Evolutionary conservation across 2,888 invertebrate genomes (phyloP).

Genomic region (Stenchaetothrips biformis): DNA sequence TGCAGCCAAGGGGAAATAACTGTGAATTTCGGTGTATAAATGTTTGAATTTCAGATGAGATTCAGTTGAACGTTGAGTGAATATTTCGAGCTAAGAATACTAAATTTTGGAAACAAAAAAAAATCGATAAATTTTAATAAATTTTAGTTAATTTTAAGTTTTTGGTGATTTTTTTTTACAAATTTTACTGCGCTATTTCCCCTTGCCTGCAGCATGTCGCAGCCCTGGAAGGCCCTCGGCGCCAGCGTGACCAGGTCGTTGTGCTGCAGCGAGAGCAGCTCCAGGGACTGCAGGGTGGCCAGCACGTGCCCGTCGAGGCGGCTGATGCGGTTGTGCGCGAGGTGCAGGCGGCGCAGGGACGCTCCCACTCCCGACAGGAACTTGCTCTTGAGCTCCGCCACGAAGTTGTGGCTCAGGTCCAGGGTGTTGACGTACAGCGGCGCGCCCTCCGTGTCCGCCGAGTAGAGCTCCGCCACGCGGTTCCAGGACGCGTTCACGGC

Average conservation of each 20-base stretch:
- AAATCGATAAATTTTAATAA: too few species aligned
- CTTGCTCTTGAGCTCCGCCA: slow-evolving; percentile 50
- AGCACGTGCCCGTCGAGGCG: slow-evolving; percentile 69
- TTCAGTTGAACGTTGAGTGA: too few species aligned
- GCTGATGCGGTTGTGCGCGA: slow-evolving; percentile 69
- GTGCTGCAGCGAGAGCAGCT: slow-evolving; percentile 66
- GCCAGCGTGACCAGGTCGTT: slow-evolving; percentile 69
- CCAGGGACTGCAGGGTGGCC: slow-evolving; percentile 62
- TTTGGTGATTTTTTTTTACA: too few species aligned
- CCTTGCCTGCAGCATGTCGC: slow-evolving; percentile 68
- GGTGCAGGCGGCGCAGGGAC: slow-evolving; percentile 61
- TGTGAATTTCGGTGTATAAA: too few species aligned
- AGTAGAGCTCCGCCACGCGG: slow-evolving; percentile 50
- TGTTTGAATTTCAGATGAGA: too few species aligned
- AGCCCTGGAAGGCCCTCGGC: slow-evolving; percentile 69
- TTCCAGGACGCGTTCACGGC: slow-evolving; percentile 52
- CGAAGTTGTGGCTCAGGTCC: slow-evolving; percentile 48
- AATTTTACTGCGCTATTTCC: too few species aligned
- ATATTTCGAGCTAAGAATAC: too few species aligned
- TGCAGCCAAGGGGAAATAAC: too few species aligned
- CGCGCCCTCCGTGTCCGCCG: slow-evolving; percentile 45
- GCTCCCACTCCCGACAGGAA: slow-evolving; percentile 61
- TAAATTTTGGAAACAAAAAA: too few species aligned
- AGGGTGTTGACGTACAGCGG: slow-evolving; percentile 58
- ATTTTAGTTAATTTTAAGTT: too few species aligned